phyloP scores from a whole-genome alignment of 2,888 invertebrate genomes.

The Cosmia trapezina region DNA sequence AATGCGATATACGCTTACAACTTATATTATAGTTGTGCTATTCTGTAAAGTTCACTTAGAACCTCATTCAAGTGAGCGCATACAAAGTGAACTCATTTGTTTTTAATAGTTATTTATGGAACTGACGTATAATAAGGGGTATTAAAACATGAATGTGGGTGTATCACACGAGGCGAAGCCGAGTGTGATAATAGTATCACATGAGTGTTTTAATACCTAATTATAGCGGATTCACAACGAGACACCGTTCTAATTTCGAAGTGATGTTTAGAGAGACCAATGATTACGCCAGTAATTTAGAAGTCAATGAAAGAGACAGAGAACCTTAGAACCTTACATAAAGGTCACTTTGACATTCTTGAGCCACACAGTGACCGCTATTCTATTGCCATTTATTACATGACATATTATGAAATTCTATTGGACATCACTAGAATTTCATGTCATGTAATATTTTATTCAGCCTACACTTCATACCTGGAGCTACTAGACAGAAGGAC shows the following conservation, averaged over 20 bases:
- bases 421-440: too few relatives aligned
- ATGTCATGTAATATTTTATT: too few relatives aligned
- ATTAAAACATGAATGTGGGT: too few relatives aligned
- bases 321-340: conserved; percentile 6
- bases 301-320: too few relatives aligned
- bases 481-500: conserved; percentile 6
- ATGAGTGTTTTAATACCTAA: too few relatives aligned
- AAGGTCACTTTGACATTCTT: conserved; percentile 23
- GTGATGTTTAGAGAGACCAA: neutral
- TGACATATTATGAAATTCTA: conserved; percentile 4
- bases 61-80: too few relatives aligned
- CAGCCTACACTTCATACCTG: conserved; percentile 22
- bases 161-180: too few relatives aligned
- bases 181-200: too few relatives aligned
- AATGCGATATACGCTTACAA: neutral
- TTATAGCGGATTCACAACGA: conserved; percentile 7
- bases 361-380: neutral
- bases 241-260: conserved; percentile 8
- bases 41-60: neutral
- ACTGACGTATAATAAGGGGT: too few relatives aligned
- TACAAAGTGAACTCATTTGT: conserved; percentile 21
- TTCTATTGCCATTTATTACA: conserved; percentile 20
- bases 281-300: too few relatives aligned
- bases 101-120: too few relatives aligned
- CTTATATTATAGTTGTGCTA: neutral